These are phyloP conservation scores for Bombus fervidus DNA, from an alignment of 1,140 invertebrate species.

Conservation along the genomic window DNA sequence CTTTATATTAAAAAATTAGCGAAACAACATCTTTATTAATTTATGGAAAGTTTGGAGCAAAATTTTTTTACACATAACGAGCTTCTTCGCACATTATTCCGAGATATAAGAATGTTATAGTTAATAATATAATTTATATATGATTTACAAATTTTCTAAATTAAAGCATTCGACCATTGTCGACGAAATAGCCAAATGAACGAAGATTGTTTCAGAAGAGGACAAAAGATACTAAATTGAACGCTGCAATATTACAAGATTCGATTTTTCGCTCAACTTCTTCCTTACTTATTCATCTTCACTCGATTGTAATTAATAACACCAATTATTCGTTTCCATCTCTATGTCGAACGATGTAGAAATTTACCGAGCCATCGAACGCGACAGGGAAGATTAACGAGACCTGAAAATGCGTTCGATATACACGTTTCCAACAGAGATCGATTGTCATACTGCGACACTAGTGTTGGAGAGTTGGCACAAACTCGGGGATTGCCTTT, in stretches of 20 bases:
- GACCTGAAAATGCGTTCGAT: slow-evolving; percentile 52
- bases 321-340: background rate
- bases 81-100: too few relatives aligned
- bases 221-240: background rate
- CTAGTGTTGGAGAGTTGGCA: slow-evolving; percentile 72
- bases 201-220: background rate
- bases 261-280: background rate
- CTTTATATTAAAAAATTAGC: background rate
- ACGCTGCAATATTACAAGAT: background rate
- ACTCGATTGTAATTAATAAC: background rate
- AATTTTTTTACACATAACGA: too few relatives aligned
- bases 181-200: background rate
- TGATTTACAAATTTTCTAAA: background rate
- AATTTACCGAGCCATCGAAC: slow-evolving; percentile 11
- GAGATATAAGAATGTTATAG: too few relatives aligned
- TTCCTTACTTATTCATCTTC: background rate
- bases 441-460: slow-evolving; percentile 79
- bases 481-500: slow-evolving; percentile 60
- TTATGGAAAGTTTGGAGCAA: too few relatives aligned
- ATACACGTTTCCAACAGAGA: slow-evolving; percentile 60
- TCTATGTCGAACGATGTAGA: background rate
- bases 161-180: background rate
- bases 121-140: background rate
- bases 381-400: slow-evolving; percentile 42
- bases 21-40: too few relatives aligned